Evolutionary conservation across 2,797 vertebrate species (phyloP).

Genomic region (Chromobotia macracanthus): DNA sequence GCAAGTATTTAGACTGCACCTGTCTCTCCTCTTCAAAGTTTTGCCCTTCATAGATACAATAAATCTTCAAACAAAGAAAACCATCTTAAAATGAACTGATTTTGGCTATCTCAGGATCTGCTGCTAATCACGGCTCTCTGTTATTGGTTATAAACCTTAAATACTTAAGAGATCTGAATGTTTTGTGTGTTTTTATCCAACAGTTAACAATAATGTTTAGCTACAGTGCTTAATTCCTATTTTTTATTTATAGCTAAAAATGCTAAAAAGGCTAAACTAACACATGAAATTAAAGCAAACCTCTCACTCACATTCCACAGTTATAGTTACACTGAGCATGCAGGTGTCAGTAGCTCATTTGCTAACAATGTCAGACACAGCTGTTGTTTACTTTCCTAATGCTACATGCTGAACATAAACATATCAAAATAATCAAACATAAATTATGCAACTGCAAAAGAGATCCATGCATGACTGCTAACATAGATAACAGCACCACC

Average conservation of each 20-base stretch:
- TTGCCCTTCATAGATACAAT: conserved; percentile 37
- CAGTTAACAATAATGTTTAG: not conserved
- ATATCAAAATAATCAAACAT: conserved; percentile 38
- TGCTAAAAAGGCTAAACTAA: not conserved
- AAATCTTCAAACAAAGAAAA: conserved; percentile 21
- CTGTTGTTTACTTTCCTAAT: conserved; percentile 49
- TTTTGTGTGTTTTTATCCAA: not conserved
- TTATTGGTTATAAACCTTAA: not conserved
- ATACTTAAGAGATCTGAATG: not conserved
- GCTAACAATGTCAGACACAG: conserved; percentile 54
- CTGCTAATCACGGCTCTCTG: not conserved
- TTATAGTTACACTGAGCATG: conserved; percentile 45
- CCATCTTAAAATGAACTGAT: conserved; percentile 10
- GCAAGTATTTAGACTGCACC: conserved; percentile 54
- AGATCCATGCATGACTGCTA: conserved; percentile 44
- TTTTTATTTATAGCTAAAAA: not conserved
- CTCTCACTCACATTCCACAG: conserved; percentile 49
- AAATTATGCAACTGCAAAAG: conserved; percentile 46
- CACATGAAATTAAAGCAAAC: conserved; percentile 51
- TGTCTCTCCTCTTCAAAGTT: conserved; percentile 53
- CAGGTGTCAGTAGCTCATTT: conserved; percentile 50
- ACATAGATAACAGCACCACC: conserved; percentile 36
- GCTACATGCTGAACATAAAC: conserved; percentile 36
- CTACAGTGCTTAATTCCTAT: not conserved
- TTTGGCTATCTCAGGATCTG: not conserved